Conservation (phyloP, 2,888 invertebrate genomes). For the Agriopis leucophaearia region DNA sequence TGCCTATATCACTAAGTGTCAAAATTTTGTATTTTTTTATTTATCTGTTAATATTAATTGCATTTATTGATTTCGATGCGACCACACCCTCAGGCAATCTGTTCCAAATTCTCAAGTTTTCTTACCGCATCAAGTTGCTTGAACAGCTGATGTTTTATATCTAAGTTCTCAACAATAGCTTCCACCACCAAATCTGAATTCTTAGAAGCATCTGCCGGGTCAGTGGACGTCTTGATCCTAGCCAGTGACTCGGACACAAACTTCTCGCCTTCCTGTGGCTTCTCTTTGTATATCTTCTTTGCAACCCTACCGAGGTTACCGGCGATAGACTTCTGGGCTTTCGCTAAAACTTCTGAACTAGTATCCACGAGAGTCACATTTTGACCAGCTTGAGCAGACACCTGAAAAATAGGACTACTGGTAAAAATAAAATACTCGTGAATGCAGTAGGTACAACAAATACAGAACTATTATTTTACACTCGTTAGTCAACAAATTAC, state of each 20-base stretch:
- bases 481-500: too few relatives aligned
- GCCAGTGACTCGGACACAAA: constrained; percentile 88
- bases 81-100: too few relatives aligned
- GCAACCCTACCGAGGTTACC: constrained; percentile 91
- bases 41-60: too few relatives aligned
- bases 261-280: constrained; percentile 87
- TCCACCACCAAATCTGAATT: constrained; percentile 92
- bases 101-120: constrained; percentile 19
- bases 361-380: constrained; percentile 93
- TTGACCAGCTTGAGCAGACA: constrained; percentile 94
- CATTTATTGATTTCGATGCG: too few relatives aligned
- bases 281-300: constrained; percentile 92
- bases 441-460: too few relatives aligned
- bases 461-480: too few relatives aligned
- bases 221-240: constrained; percentile 87
- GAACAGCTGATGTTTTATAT: constrained; percentile 92
- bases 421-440: too few relatives aligned
- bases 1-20: too few relatives aligned
- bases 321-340: constrained; percentile 90
- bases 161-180: constrained; percentile 94
- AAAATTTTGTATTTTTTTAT: too few relatives aligned
- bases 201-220: constrained; percentile 87
- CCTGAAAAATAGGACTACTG: constrained; percentile 79
- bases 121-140: constrained; percentile 88
- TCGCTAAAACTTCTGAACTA: constrained; percentile 89